Percentiles rank a stretch among this genome's conserved stretches.
Evolutionary conservation across 2,888 invertebrate species (phyloP).

Genomic region (Meghimatium bilineatum): DNA sequence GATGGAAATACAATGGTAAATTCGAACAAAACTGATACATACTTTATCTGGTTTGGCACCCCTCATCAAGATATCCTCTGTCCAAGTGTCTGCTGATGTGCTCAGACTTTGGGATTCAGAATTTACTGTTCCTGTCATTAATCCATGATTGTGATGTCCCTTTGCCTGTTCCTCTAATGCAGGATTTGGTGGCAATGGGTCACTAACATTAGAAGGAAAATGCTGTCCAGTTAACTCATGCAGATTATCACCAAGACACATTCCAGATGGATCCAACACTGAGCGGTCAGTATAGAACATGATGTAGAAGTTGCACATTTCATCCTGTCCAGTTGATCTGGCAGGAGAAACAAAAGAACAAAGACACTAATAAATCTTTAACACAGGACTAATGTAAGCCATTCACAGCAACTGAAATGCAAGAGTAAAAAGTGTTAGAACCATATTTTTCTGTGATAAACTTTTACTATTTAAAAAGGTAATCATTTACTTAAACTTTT

Average conservation of each 20-base stretch:
- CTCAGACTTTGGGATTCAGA: neutral
- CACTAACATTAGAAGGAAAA: constrained; percentile 77
- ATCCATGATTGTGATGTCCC: constrained; percentile 59
- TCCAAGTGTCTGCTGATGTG: neutral
- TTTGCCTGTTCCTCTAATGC: constrained; percentile 68
- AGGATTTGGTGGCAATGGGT: constrained; percentile 79
- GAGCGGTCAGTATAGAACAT: constrained; percentile 75
- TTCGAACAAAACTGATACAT: neutral
- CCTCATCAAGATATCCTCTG: constrained; percentile 17
- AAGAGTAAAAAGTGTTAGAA: neutral
- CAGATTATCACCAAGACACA: constrained; percentile 63
- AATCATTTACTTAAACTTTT: too few species aligned
- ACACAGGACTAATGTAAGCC: neutral
- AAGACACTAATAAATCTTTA: too few species aligned
- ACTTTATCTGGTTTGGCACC: constrained; percentile 28
- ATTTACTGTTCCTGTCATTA: neutral
- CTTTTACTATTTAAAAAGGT: too few species aligned
- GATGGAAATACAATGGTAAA: neutral
- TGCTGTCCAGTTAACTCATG: constrained; percentile 60
- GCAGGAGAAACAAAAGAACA: neutral
- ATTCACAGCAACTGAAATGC: neutral
- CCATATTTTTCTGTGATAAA: too few species aligned
- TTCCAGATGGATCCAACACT: constrained; percentile 51
- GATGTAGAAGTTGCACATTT: constrained; percentile 78
- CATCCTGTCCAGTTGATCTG: constrained; percentile 74